Base-by-base conservation (phyloP, 2,113 vertebrate species). In the Geococcyx californianus region DNA sequence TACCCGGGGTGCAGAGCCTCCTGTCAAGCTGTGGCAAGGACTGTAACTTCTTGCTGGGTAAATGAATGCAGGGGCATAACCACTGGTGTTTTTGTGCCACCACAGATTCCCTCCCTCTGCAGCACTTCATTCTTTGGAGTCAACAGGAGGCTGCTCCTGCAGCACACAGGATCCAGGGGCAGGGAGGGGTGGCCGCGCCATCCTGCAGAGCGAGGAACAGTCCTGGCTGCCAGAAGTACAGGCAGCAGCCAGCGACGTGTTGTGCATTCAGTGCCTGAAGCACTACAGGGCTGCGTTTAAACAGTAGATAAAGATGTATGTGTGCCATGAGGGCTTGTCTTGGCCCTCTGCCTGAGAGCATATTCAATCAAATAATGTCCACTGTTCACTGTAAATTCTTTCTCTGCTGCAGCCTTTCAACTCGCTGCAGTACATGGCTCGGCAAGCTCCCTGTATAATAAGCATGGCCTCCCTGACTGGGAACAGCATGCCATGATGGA, bases 301-400 rank as follows among this genome's bases (percentile, higher is more conserved):
- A 42, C 47, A 9, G 42, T 16, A 86, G 90, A 88, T 81, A 84
- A 92, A 94, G 89, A 75, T 0, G 11, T 90, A 8, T 40, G 89
- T 89, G 75, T 72, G 86, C 90, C 80, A 10, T 12, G 76, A 84
- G 42, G 63, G 42, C 84, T 90, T 44, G 49, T 42, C 59, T 54
- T 95, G 87, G 87, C 84, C 67, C 70, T 85, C 55, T 33, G 91
- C 87, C 80, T 40, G 38, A 69, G 66, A n/a, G 33, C 12, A 47
- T 77, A 69, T 95, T 95, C 75, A 67, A 85, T 63, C 59, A 60
- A 79, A 84, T 85, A 78, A 76, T 64, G 87, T 16, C 84, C 66
- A 14, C 59, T 18, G 42, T 55, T 82, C 5, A 0, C 79, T 63
- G 40, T 86, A 49, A 91, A 70, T 70, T 78, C 87, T 42, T 87